Evolutionary conservation across 2,113 vertebrate species (phyloP), one percentile per base, ranked within the genome.

Genomic region (Microcebus ravelobensis): DNA sequence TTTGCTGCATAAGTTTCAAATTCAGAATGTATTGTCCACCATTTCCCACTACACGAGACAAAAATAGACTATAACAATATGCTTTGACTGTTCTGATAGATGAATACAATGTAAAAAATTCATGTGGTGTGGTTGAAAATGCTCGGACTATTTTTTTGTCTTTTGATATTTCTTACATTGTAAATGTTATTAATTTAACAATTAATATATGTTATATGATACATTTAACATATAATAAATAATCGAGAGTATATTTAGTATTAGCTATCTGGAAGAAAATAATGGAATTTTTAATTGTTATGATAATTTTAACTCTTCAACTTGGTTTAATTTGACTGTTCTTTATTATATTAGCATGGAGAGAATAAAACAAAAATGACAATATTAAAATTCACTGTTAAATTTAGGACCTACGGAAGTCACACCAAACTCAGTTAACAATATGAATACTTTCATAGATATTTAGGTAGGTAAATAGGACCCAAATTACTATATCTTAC

Each of bases 1-100:
- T 94, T 88, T 95, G 21, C 61, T 94, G 81, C 76, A 25, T 65
- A 91, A 70, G 39, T 34, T 86, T 92, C 68, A 73, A 83, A 59
- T 79, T 87, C 29, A 77, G 8, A 90, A 94, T 82, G 11, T 77
- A 68, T 65, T 82, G 94, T 85, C n/a, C 3, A 91, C 65, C 23
- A 55, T 61, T 77, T 27, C 39, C 65, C 39, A 76, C 4, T 50
- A 80, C 3, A 48, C 1, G 61, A 31, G 5, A 61, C 45, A 79
- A 96, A 87, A 96, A 80, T 27, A 90, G 76, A 57, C 20, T 59
- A 77, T 13, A 52, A 71, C 67, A 82, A 3, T 48, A 29, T 48
- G 2, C 23, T 83, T 91, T 70, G 27, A 48, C 3, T 61, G 1
- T 85, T 73, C 9, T 63, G 42, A 68, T 80, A 81, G 21, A 34